Percentiles rank a stretch among this genome's conserved stretches.
phyloP scores from a whole-genome alignment of 2,888 invertebrate genomes.

The Drosophila falleni region DNA sequence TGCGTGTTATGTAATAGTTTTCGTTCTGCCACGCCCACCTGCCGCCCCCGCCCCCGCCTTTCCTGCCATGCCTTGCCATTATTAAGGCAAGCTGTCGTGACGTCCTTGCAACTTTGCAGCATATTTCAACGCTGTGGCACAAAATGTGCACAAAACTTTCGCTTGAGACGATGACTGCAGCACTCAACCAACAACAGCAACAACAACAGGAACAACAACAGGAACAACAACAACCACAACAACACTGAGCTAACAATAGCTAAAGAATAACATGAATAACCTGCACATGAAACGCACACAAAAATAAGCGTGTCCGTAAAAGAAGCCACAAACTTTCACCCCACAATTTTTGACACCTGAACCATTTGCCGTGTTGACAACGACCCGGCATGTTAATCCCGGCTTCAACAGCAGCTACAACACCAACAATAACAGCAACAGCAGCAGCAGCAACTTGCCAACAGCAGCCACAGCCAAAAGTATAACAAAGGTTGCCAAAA shows the following conservation, averaged over 20 bases:
- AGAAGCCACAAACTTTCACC: slow-evolving; percentile 74
- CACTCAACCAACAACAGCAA: slow-evolving; percentile 50
- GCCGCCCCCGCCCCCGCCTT: neutral
- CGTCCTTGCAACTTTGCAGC: slow-evolving; percentile 76
- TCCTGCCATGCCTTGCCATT: slow-evolving; percentile 24
- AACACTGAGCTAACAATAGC: slow-evolving; percentile 34
- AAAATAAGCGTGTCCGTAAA: slow-evolving; percentile 64
- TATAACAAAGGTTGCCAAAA: slow-evolving; percentile 55
- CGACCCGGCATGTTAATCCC: slow-evolving; percentile 63
- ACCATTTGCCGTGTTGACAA: slow-evolving; percentile 76
- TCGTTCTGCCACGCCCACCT: slow-evolving; percentile 14
- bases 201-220: slow-evolving; percentile 18
- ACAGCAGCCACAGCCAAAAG: slow-evolving; percentile 36
- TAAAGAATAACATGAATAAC: slow-evolving; percentile 65
- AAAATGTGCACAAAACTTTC: slow-evolving; percentile 63
- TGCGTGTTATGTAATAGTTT: slow-evolving; percentile 78
- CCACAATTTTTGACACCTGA: slow-evolving; percentile 76
- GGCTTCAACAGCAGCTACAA: slow-evolving; percentile 24
- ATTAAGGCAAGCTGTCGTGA: slow-evolving; percentile 72
- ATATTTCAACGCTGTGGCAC: slow-evolving; percentile 66
- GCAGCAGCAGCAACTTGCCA: slow-evolving; percentile 34
- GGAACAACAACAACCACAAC: slow-evolving; percentile 9
- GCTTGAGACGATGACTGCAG: slow-evolving; percentile 32
- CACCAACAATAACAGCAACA: slow-evolving; percentile 13
- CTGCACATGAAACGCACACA: slow-evolving; percentile 60